phyloP scores from a whole-genome alignment of 2,113 vertebrate species.

The Gobius niger region DNA sequence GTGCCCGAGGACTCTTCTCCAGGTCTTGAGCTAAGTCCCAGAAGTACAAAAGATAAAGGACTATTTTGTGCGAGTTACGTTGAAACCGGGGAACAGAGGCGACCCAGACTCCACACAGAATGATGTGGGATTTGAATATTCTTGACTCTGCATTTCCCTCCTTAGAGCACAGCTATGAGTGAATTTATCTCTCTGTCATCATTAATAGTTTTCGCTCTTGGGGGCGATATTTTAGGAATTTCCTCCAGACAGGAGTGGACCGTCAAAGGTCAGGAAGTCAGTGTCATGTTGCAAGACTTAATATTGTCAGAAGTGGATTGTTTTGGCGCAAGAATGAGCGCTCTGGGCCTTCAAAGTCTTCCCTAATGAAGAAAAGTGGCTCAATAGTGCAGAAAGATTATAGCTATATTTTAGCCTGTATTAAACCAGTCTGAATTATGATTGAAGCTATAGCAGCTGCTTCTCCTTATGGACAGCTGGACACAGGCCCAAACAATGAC shows the following conservation, averaged over 20 bases:
- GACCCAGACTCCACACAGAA: no score
- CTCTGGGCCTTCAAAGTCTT: background rate
- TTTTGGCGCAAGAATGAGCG: background rate
- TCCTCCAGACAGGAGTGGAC: background rate
- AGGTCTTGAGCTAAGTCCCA: no score
- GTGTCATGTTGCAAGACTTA: background rate
- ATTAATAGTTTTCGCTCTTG: background rate
- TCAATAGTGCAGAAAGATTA: background rate
- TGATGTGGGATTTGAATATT: no score
- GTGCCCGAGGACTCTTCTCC: no score
- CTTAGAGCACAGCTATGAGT: background rate
- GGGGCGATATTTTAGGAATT: background rate
- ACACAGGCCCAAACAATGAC: background rate
- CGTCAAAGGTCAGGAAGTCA: background rate
- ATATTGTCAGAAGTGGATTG: background rate
- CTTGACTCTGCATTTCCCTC: no score
- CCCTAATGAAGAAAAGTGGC: background rate
- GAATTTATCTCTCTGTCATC: background rate
- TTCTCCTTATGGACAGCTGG: slow-evolving; percentile 4
- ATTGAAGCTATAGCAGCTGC: background rate
- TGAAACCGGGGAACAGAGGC: no score
- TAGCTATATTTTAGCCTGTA: background rate
- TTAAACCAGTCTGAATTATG: background rate
- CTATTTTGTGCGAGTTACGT: no score
- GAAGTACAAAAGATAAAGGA: no score